phyloP scores from a whole-genome alignment of 2,113 vertebrate genomes.

The Procavia capensis region DNA sequence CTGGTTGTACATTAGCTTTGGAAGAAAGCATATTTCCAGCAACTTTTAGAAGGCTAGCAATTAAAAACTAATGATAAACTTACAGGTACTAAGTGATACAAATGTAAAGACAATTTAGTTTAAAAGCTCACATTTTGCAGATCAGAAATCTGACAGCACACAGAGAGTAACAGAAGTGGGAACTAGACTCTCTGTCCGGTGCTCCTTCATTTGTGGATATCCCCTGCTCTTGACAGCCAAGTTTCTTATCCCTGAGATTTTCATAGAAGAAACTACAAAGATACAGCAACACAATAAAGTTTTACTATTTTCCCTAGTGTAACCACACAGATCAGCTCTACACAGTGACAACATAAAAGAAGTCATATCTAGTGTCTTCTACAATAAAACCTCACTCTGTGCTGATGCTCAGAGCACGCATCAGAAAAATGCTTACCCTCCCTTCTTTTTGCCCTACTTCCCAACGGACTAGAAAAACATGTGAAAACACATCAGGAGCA shows the following conservation, averaged over 20 bases:
- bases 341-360: slow-evolving; percentile 62
- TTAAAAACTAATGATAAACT: slow-evolving; percentile 52
- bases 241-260: background rate
- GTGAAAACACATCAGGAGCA: background rate
- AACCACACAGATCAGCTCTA: slow-evolving; percentile 36
- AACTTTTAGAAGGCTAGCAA: background rate
- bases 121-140: slow-evolving; percentile 1
- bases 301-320: background rate
- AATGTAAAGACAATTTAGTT: background rate
- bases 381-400: slow-evolving; percentile 54
- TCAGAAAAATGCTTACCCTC: background rate
- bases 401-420: background rate
- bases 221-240: background rate
- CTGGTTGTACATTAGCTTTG: slow-evolving; percentile 56
- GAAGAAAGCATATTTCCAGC: slow-evolving; percentile 24
- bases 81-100: background rate
- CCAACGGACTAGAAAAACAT: background rate
- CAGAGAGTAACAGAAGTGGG: background rate
- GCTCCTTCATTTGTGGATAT: background rate
- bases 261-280: slow-evolving; percentile 21
- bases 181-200: background rate
- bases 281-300: background rate
- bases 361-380: slow-evolving; percentile 48
- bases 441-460: background rate
- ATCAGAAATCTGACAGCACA: slow-evolving; percentile 13